phyloP scores from a whole-genome alignment of 2,797 vertebrate species.

The Halcyon badia region DNA sequence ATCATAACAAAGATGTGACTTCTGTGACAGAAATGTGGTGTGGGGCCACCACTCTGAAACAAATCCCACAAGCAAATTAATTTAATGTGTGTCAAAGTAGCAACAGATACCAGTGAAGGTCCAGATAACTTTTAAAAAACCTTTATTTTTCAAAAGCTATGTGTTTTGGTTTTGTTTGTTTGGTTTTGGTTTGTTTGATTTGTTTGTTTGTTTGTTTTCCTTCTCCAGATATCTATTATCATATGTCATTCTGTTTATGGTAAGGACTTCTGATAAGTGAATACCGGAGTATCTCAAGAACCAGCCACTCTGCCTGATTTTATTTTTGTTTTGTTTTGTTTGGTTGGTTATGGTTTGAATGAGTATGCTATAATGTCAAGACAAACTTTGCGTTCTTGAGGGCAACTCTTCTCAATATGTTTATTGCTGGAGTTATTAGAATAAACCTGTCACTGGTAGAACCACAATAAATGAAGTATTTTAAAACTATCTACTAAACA shows the following conservation, averaged over 20 bases:
- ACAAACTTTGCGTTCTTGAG: neutral
- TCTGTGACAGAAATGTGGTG: neutral
- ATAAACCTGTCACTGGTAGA: neutral
- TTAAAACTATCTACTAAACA: neutral
- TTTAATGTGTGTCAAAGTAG: neutral
- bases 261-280: conserved; percentile 24
- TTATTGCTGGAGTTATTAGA: neutral
- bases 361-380: neutral
- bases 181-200: neutral
- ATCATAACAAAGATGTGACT: neutral
- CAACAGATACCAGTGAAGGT: neutral
- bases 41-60: neutral
- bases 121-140: conserved; percentile 3
- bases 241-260: conserved; percentile 3
- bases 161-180: neutral
- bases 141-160: neutral
- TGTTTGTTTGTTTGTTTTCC: neutral
- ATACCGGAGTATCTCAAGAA: neutral
- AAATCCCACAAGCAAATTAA: neutral
- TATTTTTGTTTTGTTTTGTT: neutral
- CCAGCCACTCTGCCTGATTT: neutral
- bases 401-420: neutral
- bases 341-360: neutral
- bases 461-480: neutral
- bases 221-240: neutral